Evolutionary conservation across 1,140 invertebrate genomes (phyloP), one percentile per base, ranked within the genome.

Genomic region (Brachionus paranguensis): DNA sequence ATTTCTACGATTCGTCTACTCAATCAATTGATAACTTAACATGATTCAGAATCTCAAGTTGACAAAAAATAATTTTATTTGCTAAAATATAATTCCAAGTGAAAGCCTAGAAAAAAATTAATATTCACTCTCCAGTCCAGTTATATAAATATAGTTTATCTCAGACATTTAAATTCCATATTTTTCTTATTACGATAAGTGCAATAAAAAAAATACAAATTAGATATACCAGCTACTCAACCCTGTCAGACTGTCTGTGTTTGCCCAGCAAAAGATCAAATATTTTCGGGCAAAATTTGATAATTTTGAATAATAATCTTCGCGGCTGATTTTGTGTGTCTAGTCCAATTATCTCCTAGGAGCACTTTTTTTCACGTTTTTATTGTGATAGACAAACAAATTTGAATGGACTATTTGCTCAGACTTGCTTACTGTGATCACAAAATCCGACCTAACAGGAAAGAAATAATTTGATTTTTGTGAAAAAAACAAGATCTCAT

Each of bases 1-100:
- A 41, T 17, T 72, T 72, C 17, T 43, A 72, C 41, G 29, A 41
- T 72, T 72, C 68, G 68, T 72, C 68, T 72, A 72, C 68, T 72
- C 68, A 72, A 72, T 72, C 68, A 72, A 47, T 43, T 72, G 68
- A 72, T 72, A 72, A 72, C 68, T 72, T 72, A 72, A 72, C 68
- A 72, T 72, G 68, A 72, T 33, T 72, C 41, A 72, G 68, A 41
- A 68, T 33, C 65, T 68, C 65, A 72, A 41, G 68, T 72, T 72
- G 68, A 72, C 68, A 72, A 33, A 68, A 72, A 45, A 43, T 72
- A 37, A 20, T 43, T 72, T 72, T 72, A 72, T 72, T 68, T 68
- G 33, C 68, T 41, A 8, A 43, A 72, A 72, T 72, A 37, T 17
- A 72, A 72, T 43, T 72, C 12, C 10, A 72, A 41, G 17, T 72